A percentile compares a stretch with the other conserved stretches of the same genome.
phyloP scores from a whole-genome alignment of 2,113 vertebrate genomes.

The Nycticebus coucang region DNA sequence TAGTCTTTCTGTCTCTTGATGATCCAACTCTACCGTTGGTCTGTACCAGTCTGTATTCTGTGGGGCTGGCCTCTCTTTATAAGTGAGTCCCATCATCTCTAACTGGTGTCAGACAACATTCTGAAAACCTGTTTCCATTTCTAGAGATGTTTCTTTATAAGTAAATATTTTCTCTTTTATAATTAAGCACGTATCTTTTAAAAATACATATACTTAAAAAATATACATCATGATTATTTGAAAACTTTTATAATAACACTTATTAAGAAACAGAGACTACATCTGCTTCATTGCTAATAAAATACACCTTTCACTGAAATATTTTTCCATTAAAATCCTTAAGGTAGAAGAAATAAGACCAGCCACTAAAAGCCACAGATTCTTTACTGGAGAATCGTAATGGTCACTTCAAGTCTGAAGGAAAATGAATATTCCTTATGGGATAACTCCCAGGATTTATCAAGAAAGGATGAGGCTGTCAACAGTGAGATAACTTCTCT shows the following conservation, averaged over 20 bases:
- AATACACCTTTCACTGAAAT: neutral
- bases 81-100: neutral
- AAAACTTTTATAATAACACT: neutral
- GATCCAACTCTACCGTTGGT: neutral
- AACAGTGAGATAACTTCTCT: constrained; percentile 74
- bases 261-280: neutral
- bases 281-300: neutral
- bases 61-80: neutral
- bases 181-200: neutral
- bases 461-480: constrained; percentile 69
- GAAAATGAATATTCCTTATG: constrained; percentile 59
- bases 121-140: neutral
- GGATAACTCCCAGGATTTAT: constrained; percentile 76
- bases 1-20: neutral
- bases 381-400: constrained; percentile 50
- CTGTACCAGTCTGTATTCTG: neutral
- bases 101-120: neutral
- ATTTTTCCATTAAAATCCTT: constrained; percentile 10
- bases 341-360: constrained; percentile 48
- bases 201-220: constrained; percentile 14
- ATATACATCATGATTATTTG: neutral
- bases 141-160: neutral
- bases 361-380: constrained; percentile 68
- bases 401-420: constrained; percentile 26
- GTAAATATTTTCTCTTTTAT: neutral